These are phyloP conservation scores for Dreissena rostriformis DNA, from an alignment of 1,140 invertebrate species.

Conservation along the genomic window DNA sequence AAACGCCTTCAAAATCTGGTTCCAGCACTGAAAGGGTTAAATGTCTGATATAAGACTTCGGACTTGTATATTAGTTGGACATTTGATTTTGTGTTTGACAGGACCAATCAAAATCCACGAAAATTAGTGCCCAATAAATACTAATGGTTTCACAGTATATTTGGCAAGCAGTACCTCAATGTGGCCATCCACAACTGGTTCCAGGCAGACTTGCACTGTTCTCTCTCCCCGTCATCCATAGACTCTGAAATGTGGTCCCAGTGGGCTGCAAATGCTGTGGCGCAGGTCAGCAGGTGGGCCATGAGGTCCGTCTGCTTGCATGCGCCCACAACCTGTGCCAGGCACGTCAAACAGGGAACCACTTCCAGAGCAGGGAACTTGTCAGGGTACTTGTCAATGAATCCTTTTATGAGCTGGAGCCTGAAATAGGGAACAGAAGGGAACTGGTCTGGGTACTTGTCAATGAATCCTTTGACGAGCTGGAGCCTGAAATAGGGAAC, in stretches of 20 bases:
- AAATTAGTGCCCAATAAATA: too few species aligned
- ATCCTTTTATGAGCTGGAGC: conserved; percentile 69
- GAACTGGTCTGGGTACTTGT: too few species aligned
- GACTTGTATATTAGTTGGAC: too few species aligned
- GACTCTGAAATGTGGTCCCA: conserved; percentile 15
- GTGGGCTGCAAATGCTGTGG: conserved; percentile 31
- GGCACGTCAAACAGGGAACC: conserved; percentile 57
- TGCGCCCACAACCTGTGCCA: conserved; percentile 62
- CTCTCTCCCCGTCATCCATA: not conserved
- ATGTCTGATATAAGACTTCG: too few species aligned
- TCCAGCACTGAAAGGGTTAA: too few species aligned
- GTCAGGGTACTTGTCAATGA: conserved; percentile 69
- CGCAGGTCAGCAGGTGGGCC: conserved; percentile 32
- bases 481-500: too few species aligned
- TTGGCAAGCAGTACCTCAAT: conserved; percentile 18
- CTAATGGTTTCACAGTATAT: too few species aligned
- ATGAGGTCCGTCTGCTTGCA: conserved; percentile 64
- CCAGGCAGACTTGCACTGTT: conserved; percentile 40
- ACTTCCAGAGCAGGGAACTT: conserved; percentile 63
- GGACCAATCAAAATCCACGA: too few species aligned
- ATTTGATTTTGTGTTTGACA: too few species aligned
- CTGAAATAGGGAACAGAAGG: conserved; percentile 53
- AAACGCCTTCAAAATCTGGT: too few species aligned
- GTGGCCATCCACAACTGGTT: conserved; percentile 49
- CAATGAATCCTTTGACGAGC: too few species aligned